Evolutionary conservation across 2,888 invertebrate genomes (phyloP), one percentile per base, ranked within the genome.

Genomic region (Eulithis prunata): DNA sequence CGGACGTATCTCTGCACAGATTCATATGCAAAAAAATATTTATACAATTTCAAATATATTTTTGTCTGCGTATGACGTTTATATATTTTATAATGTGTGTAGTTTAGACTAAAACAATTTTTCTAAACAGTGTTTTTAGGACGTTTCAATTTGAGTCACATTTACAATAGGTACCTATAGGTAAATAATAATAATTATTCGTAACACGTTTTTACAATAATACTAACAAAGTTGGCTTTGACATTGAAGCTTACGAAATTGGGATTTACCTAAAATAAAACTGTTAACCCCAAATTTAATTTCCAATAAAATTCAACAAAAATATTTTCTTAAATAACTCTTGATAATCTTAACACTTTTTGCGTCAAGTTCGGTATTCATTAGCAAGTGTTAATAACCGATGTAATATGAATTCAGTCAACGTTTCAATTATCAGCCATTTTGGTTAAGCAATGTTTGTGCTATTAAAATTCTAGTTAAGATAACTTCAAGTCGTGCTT

Each of bases 391-490:
- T 63, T 63, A 63, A 67, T 63, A 62, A 65, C 58, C 49, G 57
- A 57, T 60, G 64, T 14, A 60, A 53, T 63, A 46, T 38, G 64
- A 61, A 62, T 66, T 62, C 45, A 72, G 67, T 61, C 56, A 62
- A 67, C 62, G 46, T 72, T 69, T 74, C 69, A 72, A 73, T 72
- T 64, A 69, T 66, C 55, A 58, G 46, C 58, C 62, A 64, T 57
- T 60, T 56, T 53, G 21, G 60, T 68, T 68, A 60, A 54, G 68
- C 57, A 68, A 68, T 64, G 73, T 74, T 67, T 69, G 68, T 73
- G 75, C 76, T 78, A 85, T 86, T 86, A 84, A 85, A 87, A 85
- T 86, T 82, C 83, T 84, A 83, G 83, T 82, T 79, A 85, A 86
- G 85, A 85, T 85, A 86, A 82, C 83, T 79, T 70, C 70, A 69